phyloP scores from a whole-genome alignment of 2,888 invertebrate genomes.

The Cerastis rubricosa region DNA sequence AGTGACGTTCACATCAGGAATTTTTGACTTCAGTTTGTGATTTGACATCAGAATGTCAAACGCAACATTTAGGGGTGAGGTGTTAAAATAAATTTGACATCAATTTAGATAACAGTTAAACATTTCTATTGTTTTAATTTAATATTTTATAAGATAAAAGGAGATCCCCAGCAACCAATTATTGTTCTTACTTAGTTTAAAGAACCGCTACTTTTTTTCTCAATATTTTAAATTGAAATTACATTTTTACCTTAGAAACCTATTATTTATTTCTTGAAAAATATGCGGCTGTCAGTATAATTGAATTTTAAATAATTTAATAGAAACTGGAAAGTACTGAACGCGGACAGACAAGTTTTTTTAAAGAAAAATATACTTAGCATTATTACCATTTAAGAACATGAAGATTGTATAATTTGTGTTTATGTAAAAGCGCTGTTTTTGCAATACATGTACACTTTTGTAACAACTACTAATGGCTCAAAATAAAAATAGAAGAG shows the following conservation, averaged over 20 bases:
- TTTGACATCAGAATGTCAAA: conserved; percentile 21
- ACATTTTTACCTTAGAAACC: conserved; percentile 14
- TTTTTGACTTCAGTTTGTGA: conserved; percentile 7
- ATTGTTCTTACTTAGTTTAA: not conserved
- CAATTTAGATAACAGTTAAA: conserved; percentile 11
- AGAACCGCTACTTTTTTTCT: conserved; percentile 7
- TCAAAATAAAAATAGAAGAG: not conserved
- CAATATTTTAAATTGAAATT: conserved; percentile 35
- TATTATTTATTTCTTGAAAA: conserved; percentile 31
- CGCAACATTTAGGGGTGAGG: conserved; percentile 7
- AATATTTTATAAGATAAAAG: not conserved
- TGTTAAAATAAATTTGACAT: conserved; percentile 7
- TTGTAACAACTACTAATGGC: not conserved
- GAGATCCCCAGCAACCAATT: conserved; percentile 5
- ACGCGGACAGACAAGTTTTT: conserved; percentile 17
- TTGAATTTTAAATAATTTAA: conserved; percentile 38
- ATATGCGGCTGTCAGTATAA: conserved; percentile 34
- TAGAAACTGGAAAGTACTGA: conserved; percentile 21
- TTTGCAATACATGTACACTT: not conserved
- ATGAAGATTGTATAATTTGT: conserved; percentile 31
- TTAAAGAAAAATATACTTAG: not conserved
- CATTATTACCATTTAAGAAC: conserved; percentile 28
- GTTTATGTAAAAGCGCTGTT: conserved; percentile 8
- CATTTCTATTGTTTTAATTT: not conserved
- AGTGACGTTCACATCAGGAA: conserved; percentile 26